These are phyloP conservation scores for Sparus aurata DNA, from an alignment of 2,797 vertebrate species.

Conservation along the genomic window DNA sequence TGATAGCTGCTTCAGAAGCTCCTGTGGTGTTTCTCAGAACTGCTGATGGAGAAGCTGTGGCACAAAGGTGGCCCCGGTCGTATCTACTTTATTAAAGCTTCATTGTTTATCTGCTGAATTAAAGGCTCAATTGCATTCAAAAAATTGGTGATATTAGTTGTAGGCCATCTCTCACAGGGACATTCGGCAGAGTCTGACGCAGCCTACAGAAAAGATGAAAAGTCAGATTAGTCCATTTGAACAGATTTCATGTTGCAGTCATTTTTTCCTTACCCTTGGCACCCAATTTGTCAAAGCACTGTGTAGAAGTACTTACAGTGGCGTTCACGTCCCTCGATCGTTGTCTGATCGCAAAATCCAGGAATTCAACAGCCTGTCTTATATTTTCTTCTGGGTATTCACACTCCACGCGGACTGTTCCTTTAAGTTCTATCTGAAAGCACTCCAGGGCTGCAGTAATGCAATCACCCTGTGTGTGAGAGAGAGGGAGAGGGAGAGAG, in stretches of 20 bases:
- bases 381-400: fast-evolving
- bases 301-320: constrained; percentile 54
- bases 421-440: fast-evolving
- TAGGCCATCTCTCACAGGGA: constrained; percentile 10
- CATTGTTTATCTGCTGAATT: fast-evolving
- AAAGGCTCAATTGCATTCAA: fast-evolving
- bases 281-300: background rate
- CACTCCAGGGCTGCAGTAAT: constrained; percentile 46
- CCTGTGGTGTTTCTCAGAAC: background rate
- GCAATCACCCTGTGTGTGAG: constrained; percentile 29
- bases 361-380: fast-evolving
- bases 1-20: background rate
- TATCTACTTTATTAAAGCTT: fast-evolving
- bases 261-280: background rate
- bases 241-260: background rate
- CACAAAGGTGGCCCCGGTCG: background rate
- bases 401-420: fast-evolving
- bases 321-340: fast-evolving
- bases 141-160: fast-evolving
- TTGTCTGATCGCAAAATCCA: fast-evolving
- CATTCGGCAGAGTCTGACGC: background rate
- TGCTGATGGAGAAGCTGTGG: background rate
- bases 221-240: constrained; percentile 1
- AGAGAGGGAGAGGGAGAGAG: background rate
- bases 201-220: constrained; percentile 17